These are phyloP conservation scores for Hypothenemus hampei DNA, from an alignment of 1,140 invertebrate species.

Conservation along the genomic window DNA sequence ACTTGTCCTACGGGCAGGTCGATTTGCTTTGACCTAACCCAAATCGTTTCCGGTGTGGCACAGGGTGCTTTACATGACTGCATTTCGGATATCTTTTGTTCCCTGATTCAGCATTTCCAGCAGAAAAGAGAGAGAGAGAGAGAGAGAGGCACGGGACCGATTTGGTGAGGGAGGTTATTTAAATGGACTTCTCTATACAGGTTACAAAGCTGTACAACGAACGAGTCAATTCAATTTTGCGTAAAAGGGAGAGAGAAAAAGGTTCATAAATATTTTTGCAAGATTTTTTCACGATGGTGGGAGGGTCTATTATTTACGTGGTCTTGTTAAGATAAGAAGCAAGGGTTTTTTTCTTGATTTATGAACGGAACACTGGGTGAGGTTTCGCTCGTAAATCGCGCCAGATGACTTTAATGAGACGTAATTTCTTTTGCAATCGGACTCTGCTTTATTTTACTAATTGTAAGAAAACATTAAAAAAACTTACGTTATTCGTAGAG, in stretches of 20 bases:
- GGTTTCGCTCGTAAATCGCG: conserved; percentile 9
- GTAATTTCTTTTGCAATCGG: conserved; percentile 3
- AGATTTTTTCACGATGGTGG: too few species aligned
- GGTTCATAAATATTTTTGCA: too few species aligned
- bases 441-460: neutral
- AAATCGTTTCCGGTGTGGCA: conserved; percentile 20
- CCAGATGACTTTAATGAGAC: conserved; percentile 11
- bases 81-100: conserved; percentile 12
- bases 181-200: too few species aligned
- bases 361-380: conserved; percentile 7
- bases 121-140: too few species aligned
- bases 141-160: too few species aligned
- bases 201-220: too few species aligned
- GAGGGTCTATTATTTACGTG: conserved; percentile 17
- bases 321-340: conserved; percentile 13
- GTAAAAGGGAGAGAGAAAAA: too few species aligned
- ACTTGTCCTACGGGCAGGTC: conserved; percentile 18
- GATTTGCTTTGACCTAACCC: conserved; percentile 21
- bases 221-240: too few species aligned
- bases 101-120: neutral
- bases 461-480: too few species aligned
- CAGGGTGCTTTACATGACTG: conserved; percentile 20
- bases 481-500: conserved; percentile 32
- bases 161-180: too few species aligned
- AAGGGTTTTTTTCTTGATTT: conserved; percentile 6